Evolutionary conservation across 2,797 vertebrate species (phyloP).

Genomic region (Thunnus albacares): DNA sequence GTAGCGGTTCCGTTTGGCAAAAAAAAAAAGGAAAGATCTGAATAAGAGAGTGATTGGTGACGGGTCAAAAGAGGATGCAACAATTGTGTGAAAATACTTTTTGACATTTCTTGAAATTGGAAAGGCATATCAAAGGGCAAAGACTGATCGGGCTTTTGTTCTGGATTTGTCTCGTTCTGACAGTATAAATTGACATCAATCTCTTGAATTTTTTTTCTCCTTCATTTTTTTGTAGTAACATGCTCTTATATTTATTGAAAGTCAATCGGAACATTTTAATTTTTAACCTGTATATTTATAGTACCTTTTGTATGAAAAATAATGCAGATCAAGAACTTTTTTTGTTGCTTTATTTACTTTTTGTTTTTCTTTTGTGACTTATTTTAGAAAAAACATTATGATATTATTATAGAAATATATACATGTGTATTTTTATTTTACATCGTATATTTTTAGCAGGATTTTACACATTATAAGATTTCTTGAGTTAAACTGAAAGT

Average conservation of each 20-base stretch:
- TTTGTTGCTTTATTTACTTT: slow-evolving; percentile 37
- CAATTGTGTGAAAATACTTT: slow-evolving; percentile 66
- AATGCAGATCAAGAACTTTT: slow-evolving; percentile 28
- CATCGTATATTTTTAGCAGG: slow-evolving; percentile 37
- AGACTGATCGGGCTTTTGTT: slow-evolving; percentile 56
- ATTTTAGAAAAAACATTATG: slow-evolving; percentile 24
- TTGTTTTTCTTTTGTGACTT: slow-evolving; percentile 20
- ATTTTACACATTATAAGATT: slow-evolving; percentile 51
- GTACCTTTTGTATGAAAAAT: slow-evolving; percentile 9
- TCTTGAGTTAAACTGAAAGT: slow-evolving; percentile 64
- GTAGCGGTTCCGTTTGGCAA: slow-evolving; percentile 91
- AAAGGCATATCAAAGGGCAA: slow-evolving; percentile 48
- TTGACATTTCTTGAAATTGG: slow-evolving; percentile 85
- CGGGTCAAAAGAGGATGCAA: slow-evolving; percentile 75
- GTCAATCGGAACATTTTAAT: background rate
- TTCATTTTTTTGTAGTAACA: background rate
- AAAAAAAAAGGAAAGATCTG: slow-evolving; percentile 85
- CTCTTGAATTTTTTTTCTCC: background rate
- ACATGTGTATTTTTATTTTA: background rate
- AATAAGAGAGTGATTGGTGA: slow-evolving; percentile 92
- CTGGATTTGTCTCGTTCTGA: slow-evolving; percentile 43
- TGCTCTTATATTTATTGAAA: background rate
- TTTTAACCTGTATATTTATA: slow-evolving; percentile 18
- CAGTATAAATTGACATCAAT: slow-evolving; percentile 41
- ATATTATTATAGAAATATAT: slow-evolving; percentile 31